Conservation (phyloP, 2,888 invertebrate genomes). For the Drosophila buzzatii region DNA sequence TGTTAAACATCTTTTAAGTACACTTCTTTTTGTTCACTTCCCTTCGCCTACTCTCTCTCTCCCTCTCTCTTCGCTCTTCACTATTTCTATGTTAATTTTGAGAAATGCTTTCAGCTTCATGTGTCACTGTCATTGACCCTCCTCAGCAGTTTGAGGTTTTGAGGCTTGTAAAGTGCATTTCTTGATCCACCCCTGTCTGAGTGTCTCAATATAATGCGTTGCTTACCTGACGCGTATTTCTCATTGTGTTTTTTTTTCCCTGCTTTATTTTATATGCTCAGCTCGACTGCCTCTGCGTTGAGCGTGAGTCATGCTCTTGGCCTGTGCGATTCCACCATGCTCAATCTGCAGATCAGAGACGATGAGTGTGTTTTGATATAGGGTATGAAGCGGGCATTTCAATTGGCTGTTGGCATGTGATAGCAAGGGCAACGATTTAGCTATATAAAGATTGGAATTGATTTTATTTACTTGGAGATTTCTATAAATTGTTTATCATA, state of each 20-base stretch:
- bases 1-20: background rate
- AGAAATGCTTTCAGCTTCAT: constrained; percentile 4
- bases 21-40: background rate
- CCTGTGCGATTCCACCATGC: background rate
- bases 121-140: constrained; percentile 36
- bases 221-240: constrained; percentile 15
- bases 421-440: background rate
- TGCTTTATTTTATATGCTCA: background rate
- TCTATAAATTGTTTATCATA: background rate
- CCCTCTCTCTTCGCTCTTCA: no score
- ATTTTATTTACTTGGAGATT: background rate
- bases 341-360: constrained; percentile 8
- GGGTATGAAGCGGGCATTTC: background rate
- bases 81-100: constrained; percentile 16
- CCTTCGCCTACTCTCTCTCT: background rate
- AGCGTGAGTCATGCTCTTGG: constrained; percentile 34
- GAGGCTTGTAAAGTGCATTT: constrained; percentile 23
- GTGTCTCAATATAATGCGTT: constrained; percentile 24
- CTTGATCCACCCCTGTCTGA: constrained; percentile 20
- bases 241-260: background rate
- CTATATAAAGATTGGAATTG: background rate
- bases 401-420: background rate
- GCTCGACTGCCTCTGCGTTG: constrained; percentile 7
- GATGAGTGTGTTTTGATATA: constrained; percentile 4
- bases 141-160: constrained; percentile 22